Percentiles rank a stretch among this genome's conserved stretches.
These are phyloP conservation scores for Tachyglossus aculeatus DNA, from an alignment of 2,797 vertebrate genomes.

Conservation along the genomic window DNA sequence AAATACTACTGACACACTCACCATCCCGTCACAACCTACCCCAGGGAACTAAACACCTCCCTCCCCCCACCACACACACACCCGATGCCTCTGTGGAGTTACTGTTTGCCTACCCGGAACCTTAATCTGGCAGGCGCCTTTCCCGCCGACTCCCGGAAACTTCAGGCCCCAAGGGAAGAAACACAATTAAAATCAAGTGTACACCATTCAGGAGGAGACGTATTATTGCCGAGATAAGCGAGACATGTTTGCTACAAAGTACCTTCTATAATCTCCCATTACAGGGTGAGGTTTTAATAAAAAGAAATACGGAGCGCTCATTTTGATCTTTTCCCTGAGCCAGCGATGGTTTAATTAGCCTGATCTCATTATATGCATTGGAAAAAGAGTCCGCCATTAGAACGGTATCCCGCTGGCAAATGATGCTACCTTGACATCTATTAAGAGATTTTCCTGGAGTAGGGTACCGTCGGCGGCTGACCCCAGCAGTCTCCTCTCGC, in stretches of 20 bases:
- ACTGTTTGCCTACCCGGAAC: no score
- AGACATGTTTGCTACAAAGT: slow-evolving; percentile 37
- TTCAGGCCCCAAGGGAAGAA: neutral
- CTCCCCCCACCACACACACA: no score
- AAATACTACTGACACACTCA: no score
- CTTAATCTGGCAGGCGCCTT: neutral
- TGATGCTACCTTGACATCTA: slow-evolving; percentile 57
- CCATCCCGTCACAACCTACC: no score
- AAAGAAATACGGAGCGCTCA: slow-evolving; percentile 62
- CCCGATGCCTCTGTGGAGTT: neutral
- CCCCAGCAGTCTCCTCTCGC: slow-evolving; percentile 34
- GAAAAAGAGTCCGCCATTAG: slow-evolving; percentile 56
- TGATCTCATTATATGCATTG: slow-evolving; percentile 63
- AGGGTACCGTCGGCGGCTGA: slow-evolving; percentile 30
- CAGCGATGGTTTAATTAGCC: slow-evolving; percentile 70
- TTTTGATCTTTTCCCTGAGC: slow-evolving; percentile 68
- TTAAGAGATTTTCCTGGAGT: slow-evolving; percentile 26
- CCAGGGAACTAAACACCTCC: no score
- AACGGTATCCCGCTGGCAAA: slow-evolving; percentile 58
- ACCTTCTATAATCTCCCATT: slow-evolving; percentile 55
- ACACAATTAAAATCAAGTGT: slow-evolving; percentile 31
- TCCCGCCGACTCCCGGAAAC: slow-evolving; percentile 22
- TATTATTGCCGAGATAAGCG: slow-evolving; percentile 13
- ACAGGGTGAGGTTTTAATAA: slow-evolving; percentile 63
- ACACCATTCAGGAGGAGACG: neutral